phyloP scores from a whole-genome alignment of 37 sponge, comb jelly and placozoan genomes.

The Beroe forskalii region DNA sequence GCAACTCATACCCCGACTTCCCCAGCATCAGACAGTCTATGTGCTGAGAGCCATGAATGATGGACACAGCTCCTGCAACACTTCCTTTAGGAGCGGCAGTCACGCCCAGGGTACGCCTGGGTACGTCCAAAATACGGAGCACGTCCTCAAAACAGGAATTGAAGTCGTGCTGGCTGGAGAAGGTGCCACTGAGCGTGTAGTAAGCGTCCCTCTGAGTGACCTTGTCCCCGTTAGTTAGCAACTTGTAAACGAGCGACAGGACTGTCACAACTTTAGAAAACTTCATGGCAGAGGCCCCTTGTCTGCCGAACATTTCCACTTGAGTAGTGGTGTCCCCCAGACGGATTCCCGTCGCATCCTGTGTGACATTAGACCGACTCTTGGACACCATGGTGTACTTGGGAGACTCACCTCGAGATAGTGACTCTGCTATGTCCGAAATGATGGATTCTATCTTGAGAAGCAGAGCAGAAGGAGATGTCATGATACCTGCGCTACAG shows the following conservation, averaged over 20 bases:
- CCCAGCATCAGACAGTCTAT: conserved; percentile 42
- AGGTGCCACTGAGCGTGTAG: conserved; percentile 85
- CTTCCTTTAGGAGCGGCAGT: conserved; percentile 52
- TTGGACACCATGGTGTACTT: conserved; percentile 30
- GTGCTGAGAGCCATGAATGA: conserved; percentile 7
- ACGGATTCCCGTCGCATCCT: background rate
- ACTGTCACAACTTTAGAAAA: conserved; percentile 19
- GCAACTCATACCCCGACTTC: conserved; percentile 66
- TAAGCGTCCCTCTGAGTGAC: conserved; percentile 93
- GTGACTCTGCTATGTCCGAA: background rate
- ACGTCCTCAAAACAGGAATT: conserved; percentile 81
- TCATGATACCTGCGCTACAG: background rate
- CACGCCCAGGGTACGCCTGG: conserved; percentile 3
- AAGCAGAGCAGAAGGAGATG: background rate
- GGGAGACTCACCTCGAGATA: background rate
- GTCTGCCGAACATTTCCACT: conserved; percentile 45
- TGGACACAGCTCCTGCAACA: background rate
- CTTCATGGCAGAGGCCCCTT: background rate
- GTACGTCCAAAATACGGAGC: conserved; percentile 8
- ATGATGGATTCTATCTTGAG: conserved; percentile 48
- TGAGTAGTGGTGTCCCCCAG: background rate
- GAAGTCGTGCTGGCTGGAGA: conserved; percentile 85
- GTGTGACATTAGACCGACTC: background rate
- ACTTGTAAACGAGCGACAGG: conserved; percentile 37
- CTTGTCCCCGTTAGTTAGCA: conserved; percentile 75